phyloP scores from a whole-genome alignment of 2,113 vertebrate genomes.

The Crotalus helleri region DNA sequence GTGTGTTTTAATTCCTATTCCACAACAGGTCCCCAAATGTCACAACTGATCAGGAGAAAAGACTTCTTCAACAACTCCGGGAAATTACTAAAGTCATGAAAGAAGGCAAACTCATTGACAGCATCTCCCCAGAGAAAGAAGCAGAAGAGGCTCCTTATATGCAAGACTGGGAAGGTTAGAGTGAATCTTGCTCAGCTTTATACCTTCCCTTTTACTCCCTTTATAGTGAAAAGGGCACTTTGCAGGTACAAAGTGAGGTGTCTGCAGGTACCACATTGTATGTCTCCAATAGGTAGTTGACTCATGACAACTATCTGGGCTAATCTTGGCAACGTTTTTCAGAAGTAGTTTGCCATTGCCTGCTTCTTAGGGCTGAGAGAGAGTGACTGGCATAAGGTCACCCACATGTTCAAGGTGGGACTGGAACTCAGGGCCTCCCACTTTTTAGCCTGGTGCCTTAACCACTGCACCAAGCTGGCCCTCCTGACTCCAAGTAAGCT shows the following conservation, averaged over 20 bases:
- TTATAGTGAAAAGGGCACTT: background rate
- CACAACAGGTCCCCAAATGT: slow-evolving; percentile 73
- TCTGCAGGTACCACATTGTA: background rate
- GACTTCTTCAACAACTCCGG: slow-evolving; percentile 84
- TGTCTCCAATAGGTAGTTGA: background rate
- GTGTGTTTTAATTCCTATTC: slow-evolving; percentile 27
- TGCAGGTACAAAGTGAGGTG: background rate
- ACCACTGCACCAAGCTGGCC: background rate
- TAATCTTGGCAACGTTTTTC: background rate
- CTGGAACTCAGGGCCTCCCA: background rate
- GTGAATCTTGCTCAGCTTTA: background rate
- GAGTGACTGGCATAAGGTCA: background rate
- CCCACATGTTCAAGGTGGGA: background rate
- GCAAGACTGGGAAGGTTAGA: slow-evolving; percentile 82
- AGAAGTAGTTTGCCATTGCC: background rate
- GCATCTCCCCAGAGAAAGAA: slow-evolving; percentile 76
- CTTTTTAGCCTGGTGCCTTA: background rate
- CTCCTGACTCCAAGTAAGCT: background rate
- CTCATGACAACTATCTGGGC: background rate
- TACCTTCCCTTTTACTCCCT: background rate
- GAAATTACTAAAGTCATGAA: slow-evolving; percentile 96
- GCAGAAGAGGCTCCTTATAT: slow-evolving; percentile 85
- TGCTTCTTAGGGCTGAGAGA: background rate
- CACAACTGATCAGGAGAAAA: slow-evolving; percentile 86
- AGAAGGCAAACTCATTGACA: slow-evolving; percentile 84